Evolutionary conservation across 1,140 invertebrate species (phyloP).

Genomic region (Heliothis virescens): DNA sequence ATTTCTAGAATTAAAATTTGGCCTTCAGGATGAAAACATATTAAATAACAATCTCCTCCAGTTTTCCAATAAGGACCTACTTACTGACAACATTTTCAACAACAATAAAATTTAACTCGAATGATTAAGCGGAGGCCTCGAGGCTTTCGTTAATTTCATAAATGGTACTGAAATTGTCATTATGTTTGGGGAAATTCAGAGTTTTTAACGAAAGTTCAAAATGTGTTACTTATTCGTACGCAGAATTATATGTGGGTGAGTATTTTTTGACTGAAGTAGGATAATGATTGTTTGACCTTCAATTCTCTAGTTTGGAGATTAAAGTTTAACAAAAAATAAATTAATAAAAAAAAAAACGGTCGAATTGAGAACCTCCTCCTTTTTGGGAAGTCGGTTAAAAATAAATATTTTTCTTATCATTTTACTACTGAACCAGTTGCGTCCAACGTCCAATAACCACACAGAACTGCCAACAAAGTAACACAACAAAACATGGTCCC

Average conservation of each 20-base stretch:
- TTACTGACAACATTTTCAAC: conserved; percentile 28
- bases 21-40: neutral
- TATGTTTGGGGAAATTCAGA: neutral
- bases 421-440: too few species aligned
- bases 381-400: too few species aligned
- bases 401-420: too few species aligned
- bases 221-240: neutral
- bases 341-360: too few species aligned
- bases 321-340: too few species aligned
- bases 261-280: too few species aligned
- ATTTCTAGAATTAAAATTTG: too few species aligned
- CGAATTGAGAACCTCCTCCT: too few species aligned
- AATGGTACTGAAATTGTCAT: conserved; percentile 29
- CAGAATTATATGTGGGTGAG: neutral
- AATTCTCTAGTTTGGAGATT: too few species aligned
- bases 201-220: conserved; percentile 1
- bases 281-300: too few species aligned
- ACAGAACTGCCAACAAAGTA: conserved; percentile 6
- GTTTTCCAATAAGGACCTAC: neutral
- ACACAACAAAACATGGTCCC: neutral
- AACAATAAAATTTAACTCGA: conserved; percentile 29
- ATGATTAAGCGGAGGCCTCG: conserved; percentile 34
- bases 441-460: neutral
- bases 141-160: conserved; percentile 43
- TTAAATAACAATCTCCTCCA: neutral